Evolutionary conservation across 2,113 vertebrate species (phyloP).

Genomic region (Pithys albifrons): DNA sequence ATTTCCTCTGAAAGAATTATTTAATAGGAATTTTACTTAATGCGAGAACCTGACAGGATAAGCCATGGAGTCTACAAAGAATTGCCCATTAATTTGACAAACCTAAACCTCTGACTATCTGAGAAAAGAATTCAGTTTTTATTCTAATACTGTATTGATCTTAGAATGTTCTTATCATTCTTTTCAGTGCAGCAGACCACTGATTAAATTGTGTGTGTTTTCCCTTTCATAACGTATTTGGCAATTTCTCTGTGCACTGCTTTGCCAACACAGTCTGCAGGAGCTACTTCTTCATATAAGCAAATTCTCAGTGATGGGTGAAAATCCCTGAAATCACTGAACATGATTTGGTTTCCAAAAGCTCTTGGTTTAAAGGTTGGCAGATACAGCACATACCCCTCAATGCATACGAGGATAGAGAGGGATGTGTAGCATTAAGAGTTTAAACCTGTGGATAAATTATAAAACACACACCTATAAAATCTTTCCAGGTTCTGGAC

Average conservation of each 20-base stretch:
- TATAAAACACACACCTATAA: background rate
- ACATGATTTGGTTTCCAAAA: background rate
- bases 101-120: background rate
- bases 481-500: background rate
- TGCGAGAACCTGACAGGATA: background rate
- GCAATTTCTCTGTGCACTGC: background rate
- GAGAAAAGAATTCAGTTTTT: slow-evolving; percentile 13
- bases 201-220: slow-evolving; percentile 11
- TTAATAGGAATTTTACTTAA: slow-evolving; percentile 57
- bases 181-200: background rate
- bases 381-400: background rate
- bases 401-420: background rate
- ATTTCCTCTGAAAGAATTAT: slow-evolving; percentile 42
- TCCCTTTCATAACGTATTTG: background rate
- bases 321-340: background rate
- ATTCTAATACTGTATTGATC: slow-evolving; percentile 42
- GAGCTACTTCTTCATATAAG: background rate
- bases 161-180: slow-evolving; percentile 4
- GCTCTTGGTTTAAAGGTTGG: background rate
- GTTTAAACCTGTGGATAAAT: background rate
- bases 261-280: background rate
- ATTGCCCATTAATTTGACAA: slow-evolving; percentile 42
- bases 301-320: background rate
- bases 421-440: background rate
- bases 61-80: slow-evolving; percentile 11